Evolutionary conservation across 2,113 vertebrate genomes (phyloP), one percentile per base, ranked within the genome.

Genomic region (Gallinago media): DNA sequence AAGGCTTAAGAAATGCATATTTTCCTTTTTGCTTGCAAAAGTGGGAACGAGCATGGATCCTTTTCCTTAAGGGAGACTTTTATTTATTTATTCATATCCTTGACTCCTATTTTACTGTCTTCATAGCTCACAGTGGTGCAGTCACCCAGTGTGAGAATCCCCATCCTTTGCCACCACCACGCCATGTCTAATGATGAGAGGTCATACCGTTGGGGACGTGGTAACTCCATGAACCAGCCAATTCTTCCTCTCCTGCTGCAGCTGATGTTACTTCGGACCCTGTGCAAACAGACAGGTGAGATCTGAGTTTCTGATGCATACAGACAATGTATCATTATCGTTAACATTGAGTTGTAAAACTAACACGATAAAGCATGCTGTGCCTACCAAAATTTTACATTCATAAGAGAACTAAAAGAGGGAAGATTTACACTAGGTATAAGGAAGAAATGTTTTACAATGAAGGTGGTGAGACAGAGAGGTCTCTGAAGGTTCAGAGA

Each of bases 201-300:
- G 23, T 79, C 38, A 0, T 74, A 72, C 94, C 61, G 0, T 0
- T 81, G 49, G 46, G 67, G n/a, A 50, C 11, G 6, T 0, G 61
- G 4, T 34, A 34, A 63, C 15, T 58, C 0, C 1, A 32, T 0
- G 77, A 78, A 55, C 6, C 16, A 14, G 68, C 8, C n/a, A 7
- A 0, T 25, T 73, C 55, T 61, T 46, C 82, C 46, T 77, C 34
- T 76, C 31, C 72, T 47, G 56, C 49, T 29, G 74, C n/a, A 66
- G 44, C 1, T 38, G 72, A 1, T 2, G 38, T 55, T 31, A 3
- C 56, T 62, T 42, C 20, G 2, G 68, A 22, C 73, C 92, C 93
- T 87, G 72, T 1, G 8, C 52, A 50, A 54, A 54, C 29, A 74
- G 36, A 85, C 46, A 38, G 50, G 29, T 21, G 31, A 80, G 72